These are phyloP conservation scores for Bursaphelenchus mucronatus DNA, from an alignment of 1,140 invertebrate species.

Conservation along the genomic window DNA sequence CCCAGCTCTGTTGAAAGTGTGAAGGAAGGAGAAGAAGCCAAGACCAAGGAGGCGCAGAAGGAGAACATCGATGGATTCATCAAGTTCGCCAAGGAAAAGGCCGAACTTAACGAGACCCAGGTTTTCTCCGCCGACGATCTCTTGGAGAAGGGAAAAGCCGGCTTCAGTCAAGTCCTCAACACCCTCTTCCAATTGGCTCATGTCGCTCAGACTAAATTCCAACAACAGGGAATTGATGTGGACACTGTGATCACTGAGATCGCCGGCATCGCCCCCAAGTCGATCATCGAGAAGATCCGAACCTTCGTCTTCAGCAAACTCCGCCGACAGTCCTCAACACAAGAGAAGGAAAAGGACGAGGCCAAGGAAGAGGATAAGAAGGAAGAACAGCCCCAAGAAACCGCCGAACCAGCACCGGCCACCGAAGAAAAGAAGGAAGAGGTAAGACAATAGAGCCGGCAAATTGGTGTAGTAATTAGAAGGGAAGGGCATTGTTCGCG, in stretches of 20 bases:
- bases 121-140: conserved; percentile 46
- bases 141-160: conserved; percentile 49
- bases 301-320: too few species aligned
- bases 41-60: conserved; percentile 43
- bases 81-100: conserved; percentile 46
- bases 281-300: neutral
- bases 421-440: too few species aligned
- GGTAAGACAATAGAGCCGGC: too few species aligned
- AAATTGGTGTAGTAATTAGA: too few species aligned
- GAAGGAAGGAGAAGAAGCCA: conserved; percentile 46
- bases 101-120: conserved; percentile 36
- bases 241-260: conserved; percentile 20
- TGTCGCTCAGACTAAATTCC: conserved; percentile 49
- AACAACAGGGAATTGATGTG: conserved; percentile 42
- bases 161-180: conserved; percentile 44
- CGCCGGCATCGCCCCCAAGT: conserved; percentile 1
- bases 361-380: too few species aligned
- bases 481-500: too few species aligned
- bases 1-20: conserved; percentile 24
- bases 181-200: conserved; percentile 42
- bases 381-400: too few species aligned
- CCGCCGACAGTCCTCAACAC: too few species aligned
- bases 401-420: too few species aligned
- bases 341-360: too few species aligned
- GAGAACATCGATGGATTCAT: conserved; percentile 48